Evolutionary conservation across 2,888 invertebrate species (phyloP).

Genomic region (Xylophagus ater): DNA sequence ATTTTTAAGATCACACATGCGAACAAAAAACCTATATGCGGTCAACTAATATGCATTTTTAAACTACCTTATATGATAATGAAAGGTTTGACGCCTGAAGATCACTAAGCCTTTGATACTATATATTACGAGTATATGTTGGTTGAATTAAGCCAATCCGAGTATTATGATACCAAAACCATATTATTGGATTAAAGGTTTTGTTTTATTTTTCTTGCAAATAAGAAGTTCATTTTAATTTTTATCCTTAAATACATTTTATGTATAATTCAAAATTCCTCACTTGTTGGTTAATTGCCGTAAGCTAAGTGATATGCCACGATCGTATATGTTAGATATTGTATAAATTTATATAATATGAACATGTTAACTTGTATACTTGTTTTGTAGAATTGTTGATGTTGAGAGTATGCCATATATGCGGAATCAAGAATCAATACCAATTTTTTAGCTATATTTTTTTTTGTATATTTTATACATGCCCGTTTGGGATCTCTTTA

Average conservation of each 20-base stretch:
- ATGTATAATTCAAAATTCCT: background rate
- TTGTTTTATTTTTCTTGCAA: background rate
- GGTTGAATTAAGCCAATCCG: background rate
- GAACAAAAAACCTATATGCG: too few relatives aligned
- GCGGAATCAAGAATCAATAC: background rate
- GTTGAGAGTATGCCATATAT: background rate
- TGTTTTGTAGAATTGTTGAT: background rate
- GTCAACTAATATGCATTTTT: too few relatives aligned
- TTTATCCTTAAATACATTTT: background rate
- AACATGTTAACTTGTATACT: background rate
- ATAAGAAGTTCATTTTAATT: background rate
- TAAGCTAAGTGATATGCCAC: constrained; percentile 1
- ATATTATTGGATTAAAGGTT: background rate
- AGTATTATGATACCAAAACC: too few relatives aligned
- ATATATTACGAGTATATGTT: background rate
- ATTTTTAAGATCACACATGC: too few relatives aligned
- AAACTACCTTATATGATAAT: background rate
- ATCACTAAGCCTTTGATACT: background rate
- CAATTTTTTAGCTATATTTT: background rate
- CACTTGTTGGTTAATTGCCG: constrained; percentile 1
- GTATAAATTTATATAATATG: too few relatives aligned
- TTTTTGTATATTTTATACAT: background rate
- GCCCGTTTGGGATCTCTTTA: constrained; percentile 1
- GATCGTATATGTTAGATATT: too few relatives aligned
- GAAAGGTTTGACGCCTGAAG: background rate